A percentile compares a stretch with the other conserved stretches of the same genome.
These are phyloP conservation scores for Ryuthela nishihirai DNA, from an alignment of 2,888 invertebrate species.

Conservation along the genomic window DNA sequence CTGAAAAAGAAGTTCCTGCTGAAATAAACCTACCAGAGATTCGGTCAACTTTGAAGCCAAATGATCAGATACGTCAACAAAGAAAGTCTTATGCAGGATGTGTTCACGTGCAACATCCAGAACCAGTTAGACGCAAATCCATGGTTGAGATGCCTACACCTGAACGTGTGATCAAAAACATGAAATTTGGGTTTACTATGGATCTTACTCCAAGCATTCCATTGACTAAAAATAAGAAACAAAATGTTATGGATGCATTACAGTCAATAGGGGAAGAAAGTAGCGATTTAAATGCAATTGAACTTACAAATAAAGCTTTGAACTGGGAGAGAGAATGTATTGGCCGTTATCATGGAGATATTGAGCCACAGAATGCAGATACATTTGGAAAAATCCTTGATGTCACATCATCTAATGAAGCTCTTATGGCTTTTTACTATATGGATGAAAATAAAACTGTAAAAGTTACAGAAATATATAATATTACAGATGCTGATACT, in stretches of 20 bases:
- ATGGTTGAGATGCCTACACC: constrained; percentile 40
- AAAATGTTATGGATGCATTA: constrained; percentile 24
- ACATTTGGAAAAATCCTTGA: constrained; percentile 59
- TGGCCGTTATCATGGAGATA: constrained; percentile 9
- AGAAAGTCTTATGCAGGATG: constrained; percentile 40
- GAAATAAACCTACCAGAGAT: constrained; percentile 11
- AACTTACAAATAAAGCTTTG: constrained; percentile 41
- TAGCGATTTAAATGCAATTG: constrained; percentile 34
- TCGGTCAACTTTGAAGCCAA: not conserved
- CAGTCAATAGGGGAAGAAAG: constrained; percentile 32
- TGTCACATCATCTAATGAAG: constrained; percentile 80
- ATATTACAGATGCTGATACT: constrained; percentile 71
- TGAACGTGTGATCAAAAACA: constrained; percentile 55
- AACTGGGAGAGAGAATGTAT: constrained; percentile 38
- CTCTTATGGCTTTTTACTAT: constrained; percentile 79
- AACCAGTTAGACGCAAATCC: constrained; percentile 28
- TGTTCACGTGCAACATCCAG: not conserved
- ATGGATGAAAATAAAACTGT: constrained; percentile 77
- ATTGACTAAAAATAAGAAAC: constrained; percentile 15
- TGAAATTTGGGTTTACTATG: constrained; percentile 61
- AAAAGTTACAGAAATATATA: constrained; percentile 84
- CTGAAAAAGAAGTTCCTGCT: constrained; percentile 8
- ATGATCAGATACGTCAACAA: constrained; percentile 5
- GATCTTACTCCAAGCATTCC: constrained; percentile 53
- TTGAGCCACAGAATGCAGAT: constrained; percentile 49